phyloP scores from a whole-genome alignment of 2,888 invertebrate species.

The Tillus elongatus region DNA sequence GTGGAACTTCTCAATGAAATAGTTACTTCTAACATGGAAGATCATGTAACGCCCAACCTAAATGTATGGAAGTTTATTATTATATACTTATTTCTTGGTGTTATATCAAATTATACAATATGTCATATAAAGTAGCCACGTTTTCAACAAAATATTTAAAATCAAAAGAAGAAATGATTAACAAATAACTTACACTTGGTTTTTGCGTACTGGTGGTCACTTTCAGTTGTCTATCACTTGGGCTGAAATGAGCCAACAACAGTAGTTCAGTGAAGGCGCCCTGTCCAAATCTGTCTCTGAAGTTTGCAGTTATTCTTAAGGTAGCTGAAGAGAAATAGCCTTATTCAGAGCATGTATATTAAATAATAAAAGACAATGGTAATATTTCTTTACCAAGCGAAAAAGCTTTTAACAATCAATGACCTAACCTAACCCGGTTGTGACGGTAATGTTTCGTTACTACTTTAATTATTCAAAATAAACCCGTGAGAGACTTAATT shows the following conservation, averaged over 20 bases:
- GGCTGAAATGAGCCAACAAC: conserved; percentile 71
- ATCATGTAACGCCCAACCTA: conserved; percentile 91
- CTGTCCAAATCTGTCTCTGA: conserved; percentile 59
- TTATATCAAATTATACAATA: no score
- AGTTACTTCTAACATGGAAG: conserved; percentile 88
- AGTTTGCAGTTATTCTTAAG: conserved; percentile 51
- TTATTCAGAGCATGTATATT: conserved; percentile 6
- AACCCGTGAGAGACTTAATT: no score
- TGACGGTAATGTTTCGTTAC: no score
- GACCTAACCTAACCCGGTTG: no score
- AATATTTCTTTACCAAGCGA: no score
- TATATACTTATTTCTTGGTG: no score
- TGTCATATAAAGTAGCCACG: no score
- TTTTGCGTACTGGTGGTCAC: conserved; percentile 75
- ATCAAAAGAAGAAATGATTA: conserved; percentile 13
- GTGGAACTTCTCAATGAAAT: conserved; percentile 79
- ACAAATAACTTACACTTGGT: conserved; percentile 51
- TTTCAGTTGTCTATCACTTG: conserved; percentile 72
- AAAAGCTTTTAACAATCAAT: no score
- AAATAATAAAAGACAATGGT: neutral
- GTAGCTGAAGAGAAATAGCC: conserved; percentile 16
- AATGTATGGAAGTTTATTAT: conserved; percentile 11
- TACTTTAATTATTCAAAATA: no score
- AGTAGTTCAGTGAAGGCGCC: conserved; percentile 59
- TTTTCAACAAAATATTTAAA: conserved; percentile 10